Evolutionary conservation across 1,140 invertebrate genomes (phyloP).

Genomic region (Drosophila lini): DNA sequence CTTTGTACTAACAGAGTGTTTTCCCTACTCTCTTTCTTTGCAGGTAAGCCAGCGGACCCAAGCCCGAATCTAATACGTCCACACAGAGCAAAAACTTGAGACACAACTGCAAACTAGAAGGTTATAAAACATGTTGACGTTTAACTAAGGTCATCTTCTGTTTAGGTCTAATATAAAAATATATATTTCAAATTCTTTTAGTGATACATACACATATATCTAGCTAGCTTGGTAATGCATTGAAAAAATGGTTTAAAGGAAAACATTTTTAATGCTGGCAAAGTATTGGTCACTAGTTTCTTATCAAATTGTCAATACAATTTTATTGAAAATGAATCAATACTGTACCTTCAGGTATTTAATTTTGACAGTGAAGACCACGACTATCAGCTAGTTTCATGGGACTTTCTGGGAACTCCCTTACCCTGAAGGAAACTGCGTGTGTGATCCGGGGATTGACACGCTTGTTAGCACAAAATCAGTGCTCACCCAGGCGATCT

Average conservation of each 20-base stretch:
- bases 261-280: too few species aligned
- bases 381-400: neutral
- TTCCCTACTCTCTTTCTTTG: slow-evolving; percentile 9
- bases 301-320: neutral
- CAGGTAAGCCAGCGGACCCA: slow-evolving; percentile 21
- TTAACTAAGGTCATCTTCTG: neutral
- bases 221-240: too few species aligned
- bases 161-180: neutral
- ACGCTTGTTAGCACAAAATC: slow-evolving; percentile 57
- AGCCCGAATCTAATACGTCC: neutral
- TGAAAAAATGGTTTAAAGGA: too few species aligned
- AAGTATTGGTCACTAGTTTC: neutral
- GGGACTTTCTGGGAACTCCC: neutral
- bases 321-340: neutral
- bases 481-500: slow-evolving; percentile 9
- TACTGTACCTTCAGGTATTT: neutral
- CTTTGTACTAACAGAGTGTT: slow-evolving; percentile 1
- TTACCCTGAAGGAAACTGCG: slow-evolving; percentile 2
- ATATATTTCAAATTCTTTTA: neutral
- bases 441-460: slow-evolving; percentile 64
- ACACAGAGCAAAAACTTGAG: neutral
- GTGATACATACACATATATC: too few species aligned
- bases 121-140: neutral
- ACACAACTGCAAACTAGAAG: neutral
- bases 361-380: neutral